These are phyloP conservation scores for Tenebrio molitor DNA, from an alignment of 1,140 invertebrate genomes.

Conservation along the genomic window DNA sequence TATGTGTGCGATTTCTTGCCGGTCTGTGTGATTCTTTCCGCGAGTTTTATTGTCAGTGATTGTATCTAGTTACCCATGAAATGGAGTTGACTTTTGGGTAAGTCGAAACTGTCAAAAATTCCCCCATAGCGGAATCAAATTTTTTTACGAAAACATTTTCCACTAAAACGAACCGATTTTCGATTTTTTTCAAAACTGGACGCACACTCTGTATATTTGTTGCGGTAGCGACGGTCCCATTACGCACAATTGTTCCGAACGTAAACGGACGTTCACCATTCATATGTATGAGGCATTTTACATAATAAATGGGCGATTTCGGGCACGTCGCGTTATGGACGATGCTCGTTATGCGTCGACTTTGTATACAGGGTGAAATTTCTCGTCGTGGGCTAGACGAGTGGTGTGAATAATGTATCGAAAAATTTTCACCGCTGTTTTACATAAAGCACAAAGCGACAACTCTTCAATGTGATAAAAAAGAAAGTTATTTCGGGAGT, in stretches of 20 bases:
- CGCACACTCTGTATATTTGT: background rate
- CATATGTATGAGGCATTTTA: background rate
- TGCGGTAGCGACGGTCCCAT: background rate
- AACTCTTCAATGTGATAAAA: background rate
- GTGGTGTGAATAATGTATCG: background rate
- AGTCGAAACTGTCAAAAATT: background rate
- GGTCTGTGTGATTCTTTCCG: background rate
- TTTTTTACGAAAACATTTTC: too few species aligned
- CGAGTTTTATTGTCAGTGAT: background rate
- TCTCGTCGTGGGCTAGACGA: too few species aligned
- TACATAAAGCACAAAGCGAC: background rate
- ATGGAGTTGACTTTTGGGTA: slow-evolving; percentile 21
- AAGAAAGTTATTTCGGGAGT: slow-evolving; percentile 9
- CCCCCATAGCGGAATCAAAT: too few species aligned
- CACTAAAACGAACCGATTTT: too few species aligned
- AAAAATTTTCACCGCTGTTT: slow-evolving; percentile 2
- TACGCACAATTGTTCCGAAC: background rate
- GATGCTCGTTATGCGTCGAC: background rate
- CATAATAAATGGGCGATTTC: background rate
- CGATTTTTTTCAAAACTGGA: too few species aligned
- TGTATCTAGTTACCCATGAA: background rate
- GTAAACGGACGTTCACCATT: background rate
- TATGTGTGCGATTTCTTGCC: slow-evolving; percentile 1
- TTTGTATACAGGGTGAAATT: slow-evolving; percentile 3
- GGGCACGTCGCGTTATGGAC: background rate